Evolutionary conservation across 2,888 invertebrate genomes (phyloP), one percentile per base, ranked within the genome.

Genomic region (Athalia cordata): DNA sequence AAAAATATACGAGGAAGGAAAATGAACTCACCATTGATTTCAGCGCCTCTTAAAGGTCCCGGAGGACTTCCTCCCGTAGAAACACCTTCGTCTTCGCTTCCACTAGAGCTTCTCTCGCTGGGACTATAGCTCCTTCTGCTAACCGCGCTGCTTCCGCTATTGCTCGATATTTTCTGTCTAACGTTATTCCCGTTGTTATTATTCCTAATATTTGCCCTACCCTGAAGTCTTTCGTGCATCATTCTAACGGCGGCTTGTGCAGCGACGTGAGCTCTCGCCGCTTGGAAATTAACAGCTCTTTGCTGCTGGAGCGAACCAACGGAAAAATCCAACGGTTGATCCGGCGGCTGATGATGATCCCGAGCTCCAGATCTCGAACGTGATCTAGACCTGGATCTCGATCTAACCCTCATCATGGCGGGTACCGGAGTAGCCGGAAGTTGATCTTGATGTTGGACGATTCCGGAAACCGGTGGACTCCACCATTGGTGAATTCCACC

Each of bases 261-360:
- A 5, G 75, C 75, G 15, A 75, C 75, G n/a, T 75, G 75, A 8
- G 75, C 75, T 11, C 64, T 61, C 3, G 75, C 75, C 50, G 29
- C 29, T 29, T 64, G 75, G 5, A 75, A 62, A 49, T 75, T 61
- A 7, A 75, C 75, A 50, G 75, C 75, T 64, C 86, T 85, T 62
- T 87, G 89, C 79, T 90, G 90, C 74, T 90, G 89, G 81, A 92
- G 91, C 80, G 92, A 92, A 81, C 92, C 92, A 92, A 94, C 94
- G 89, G 95, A 95, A 91, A 95, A 95, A 92, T 95, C 95, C 86
- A 95, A 92, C 84, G 95, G 95, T 91, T 94, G 94, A 89, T 93
- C 93, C 79, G 88, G 90, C 79, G 87, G 92, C 92, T 83, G 82
- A 85, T 83, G 89, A 29, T 80, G 78, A 67, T 5, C 49, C 75